A percentile compares a stretch with the other conserved stretches of the same genome.
phyloP scores from a whole-genome alignment of 1,140 invertebrate species.

The Agrilus planipennis region DNA sequence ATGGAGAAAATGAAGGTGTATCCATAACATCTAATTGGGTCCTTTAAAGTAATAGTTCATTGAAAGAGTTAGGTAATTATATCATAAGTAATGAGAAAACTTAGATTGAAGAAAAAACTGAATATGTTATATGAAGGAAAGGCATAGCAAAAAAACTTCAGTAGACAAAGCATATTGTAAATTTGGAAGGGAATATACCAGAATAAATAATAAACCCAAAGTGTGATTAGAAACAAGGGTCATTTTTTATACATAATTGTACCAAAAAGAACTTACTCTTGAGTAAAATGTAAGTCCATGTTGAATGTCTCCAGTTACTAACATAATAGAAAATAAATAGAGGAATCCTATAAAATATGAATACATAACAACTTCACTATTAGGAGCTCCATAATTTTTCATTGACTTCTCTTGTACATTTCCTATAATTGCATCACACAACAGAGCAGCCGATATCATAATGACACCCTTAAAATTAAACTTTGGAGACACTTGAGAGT shows the following conservation, averaged over 20 bases:
- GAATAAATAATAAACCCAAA: too few relatives aligned
- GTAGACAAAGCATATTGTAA: too few relatives aligned
- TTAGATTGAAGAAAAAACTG: too few relatives aligned
- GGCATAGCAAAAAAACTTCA: constrained; percentile 1
- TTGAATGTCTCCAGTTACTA: constrained; percentile 59
- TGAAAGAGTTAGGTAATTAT: too few relatives aligned
- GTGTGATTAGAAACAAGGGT: too few relatives aligned
- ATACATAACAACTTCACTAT: constrained; percentile 88
- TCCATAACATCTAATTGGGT: constrained; percentile 67
- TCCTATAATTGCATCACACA: constrained; percentile 89
- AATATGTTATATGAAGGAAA: too few relatives aligned
- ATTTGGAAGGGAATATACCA: too few relatives aligned
- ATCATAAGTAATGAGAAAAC: too few relatives aligned
- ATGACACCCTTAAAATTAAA: constrained; percentile 73
- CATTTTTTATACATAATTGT: too few relatives aligned
- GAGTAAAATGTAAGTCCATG: constrained; percentile 67
- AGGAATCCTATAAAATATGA: constrained; percentile 83
- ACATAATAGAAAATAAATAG: constrained; percentile 69
- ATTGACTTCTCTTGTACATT: constrained; percentile 95
- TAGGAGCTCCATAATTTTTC: constrained; percentile 67
- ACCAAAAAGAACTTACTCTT: too few relatives aligned
- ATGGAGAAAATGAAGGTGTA: constrained; percentile 79
- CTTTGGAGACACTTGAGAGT: constrained; percentile 78
- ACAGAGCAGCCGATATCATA: constrained; percentile 75
- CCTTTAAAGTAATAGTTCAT: constrained; percentile 35